phyloP scores from a whole-genome alignment of 2,888 invertebrate species.

The Mesoligia furuncula region DNA sequence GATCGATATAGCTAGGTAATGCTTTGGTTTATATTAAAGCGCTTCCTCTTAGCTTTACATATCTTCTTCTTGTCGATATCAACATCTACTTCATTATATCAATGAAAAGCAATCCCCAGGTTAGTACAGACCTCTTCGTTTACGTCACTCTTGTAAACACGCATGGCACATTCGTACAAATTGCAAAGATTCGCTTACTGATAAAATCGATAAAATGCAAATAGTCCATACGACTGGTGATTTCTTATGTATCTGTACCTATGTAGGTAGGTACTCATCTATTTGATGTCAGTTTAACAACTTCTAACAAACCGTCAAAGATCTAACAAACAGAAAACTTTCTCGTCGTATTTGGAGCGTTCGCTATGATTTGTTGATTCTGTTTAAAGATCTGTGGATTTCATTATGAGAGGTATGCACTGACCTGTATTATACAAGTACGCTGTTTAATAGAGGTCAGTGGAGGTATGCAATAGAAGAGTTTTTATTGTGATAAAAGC shows the following conservation, averaged over 20 bases:
- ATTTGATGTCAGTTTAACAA: conserved; percentile 7
- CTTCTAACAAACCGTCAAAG: conserved; percentile 25
- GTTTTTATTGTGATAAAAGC: not conserved
- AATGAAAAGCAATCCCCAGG: not conserved
- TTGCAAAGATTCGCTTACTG: not conserved
- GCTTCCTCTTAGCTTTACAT: not conserved
- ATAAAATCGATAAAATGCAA: conserved; percentile 23
- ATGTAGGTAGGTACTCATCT: not conserved
- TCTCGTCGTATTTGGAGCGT: conserved; percentile 1
- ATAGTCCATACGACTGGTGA: conserved; percentile 11
- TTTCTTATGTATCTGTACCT: not conserved
- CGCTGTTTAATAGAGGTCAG: no score
- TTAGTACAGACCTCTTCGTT: not conserved
- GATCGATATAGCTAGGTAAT: no score
- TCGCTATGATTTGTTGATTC: conserved; percentile 20
- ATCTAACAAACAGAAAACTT: conserved; percentile 34
- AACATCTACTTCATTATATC: not conserved
- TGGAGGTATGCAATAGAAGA: not conserved
- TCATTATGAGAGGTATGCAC: not conserved
- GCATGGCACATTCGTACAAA: conserved; percentile 18
- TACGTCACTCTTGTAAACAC: conserved; percentile 10
- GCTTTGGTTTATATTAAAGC: not conserved
- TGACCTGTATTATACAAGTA: no score
- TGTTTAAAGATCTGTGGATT: conserved; percentile 3
- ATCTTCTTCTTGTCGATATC: not conserved